Percentiles rank a stretch among this genome's conserved stretches.
Evolutionary conservation across 2,888 invertebrate species (phyloP).

Genomic region (Ochropleura plecta): DNA sequence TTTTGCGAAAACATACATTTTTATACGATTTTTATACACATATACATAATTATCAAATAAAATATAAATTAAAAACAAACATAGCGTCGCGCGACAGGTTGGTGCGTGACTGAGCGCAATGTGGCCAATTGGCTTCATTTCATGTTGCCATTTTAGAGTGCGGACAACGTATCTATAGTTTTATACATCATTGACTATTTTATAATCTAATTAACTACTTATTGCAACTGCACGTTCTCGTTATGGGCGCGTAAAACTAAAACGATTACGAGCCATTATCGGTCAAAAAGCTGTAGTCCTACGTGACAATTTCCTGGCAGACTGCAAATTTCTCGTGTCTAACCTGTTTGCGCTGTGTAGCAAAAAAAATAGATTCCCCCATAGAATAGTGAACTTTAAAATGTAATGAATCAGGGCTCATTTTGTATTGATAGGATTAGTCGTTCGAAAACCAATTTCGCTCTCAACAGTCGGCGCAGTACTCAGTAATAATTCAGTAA

Average conservation of each 20-base stretch:
- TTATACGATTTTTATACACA: too few relatives aligned
- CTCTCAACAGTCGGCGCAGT: constrained; percentile 82
- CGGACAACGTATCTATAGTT: too few relatives aligned
- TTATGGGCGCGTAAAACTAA: constrained; percentile 43
- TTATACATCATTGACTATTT: too few relatives aligned
- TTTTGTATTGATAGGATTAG: constrained; percentile 68
- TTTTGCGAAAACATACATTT: too few relatives aligned
- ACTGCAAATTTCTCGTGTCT: constrained; percentile 82
- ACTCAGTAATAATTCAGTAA: constrained; percentile 84
- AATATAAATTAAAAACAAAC: too few relatives aligned
- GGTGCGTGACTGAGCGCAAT: too few relatives aligned
- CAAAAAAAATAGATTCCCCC: constrained; percentile 72
- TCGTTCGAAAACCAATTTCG: constrained; percentile 86
- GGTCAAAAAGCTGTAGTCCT: constrained; percentile 77
- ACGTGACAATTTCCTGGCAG: constrained; percentile 79
- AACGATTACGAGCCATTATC: constrained; percentile 72
- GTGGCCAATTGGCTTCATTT: too few relatives aligned
- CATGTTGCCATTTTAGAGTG: too few relatives aligned
- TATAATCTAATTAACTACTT: constrained; percentile 1
- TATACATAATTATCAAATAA: too few relatives aligned
- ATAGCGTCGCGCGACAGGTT: too few relatives aligned
- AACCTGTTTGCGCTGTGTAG: constrained; percentile 79
- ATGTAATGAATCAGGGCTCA: constrained; percentile 68
- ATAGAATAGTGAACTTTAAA: constrained; percentile 75
- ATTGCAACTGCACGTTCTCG: constrained; percentile 1